Conservation (phyloP, 1,140 invertebrate genomes). For the Eciton burchellii region DNA sequence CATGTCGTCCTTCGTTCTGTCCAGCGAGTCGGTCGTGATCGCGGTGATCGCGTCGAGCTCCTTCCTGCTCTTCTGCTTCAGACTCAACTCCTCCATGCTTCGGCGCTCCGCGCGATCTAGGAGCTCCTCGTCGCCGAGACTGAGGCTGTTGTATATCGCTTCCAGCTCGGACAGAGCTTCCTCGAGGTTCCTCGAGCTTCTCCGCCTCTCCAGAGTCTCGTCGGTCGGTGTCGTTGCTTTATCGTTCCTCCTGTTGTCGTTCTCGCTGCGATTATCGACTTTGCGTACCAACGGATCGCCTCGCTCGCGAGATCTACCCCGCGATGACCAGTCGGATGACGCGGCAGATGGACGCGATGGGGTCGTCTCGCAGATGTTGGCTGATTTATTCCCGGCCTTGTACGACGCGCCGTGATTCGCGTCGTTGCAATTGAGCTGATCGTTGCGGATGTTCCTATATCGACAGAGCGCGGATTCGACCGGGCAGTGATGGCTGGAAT, state of each 20-base stretch:
- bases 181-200: constrained; percentile 92
- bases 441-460: constrained; percentile 64
- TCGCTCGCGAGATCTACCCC: constrained; percentile 10
- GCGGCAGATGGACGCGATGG: not conserved
- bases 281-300: not conserved
- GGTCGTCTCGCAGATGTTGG: constrained; percentile 40
- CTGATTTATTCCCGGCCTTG: constrained; percentile 19
- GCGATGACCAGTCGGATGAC: constrained; percentile 21
- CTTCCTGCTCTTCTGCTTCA: constrained; percentile 56
- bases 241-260: constrained; percentile 6
- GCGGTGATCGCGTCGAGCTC: not conserved
- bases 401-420: constrained; percentile 26
- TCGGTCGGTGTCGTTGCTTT: constrained; percentile 74
- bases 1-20: constrained; percentile 92
- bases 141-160: constrained; percentile 94
- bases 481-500: constrained; percentile 56
- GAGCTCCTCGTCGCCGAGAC: constrained; percentile 92
- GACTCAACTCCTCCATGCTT: constrained; percentile 86
- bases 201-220: constrained; percentile 81
- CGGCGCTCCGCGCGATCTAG: constrained; percentile 91
- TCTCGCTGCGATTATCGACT: constrained; percentile 14
- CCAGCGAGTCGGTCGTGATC: constrained; percentile 82
- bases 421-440: constrained; percentile 60
- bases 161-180: constrained; percentile 95
- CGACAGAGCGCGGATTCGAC: constrained; percentile 62